Conservation (phyloP, 2,113 vertebrate genomes). For the Hemiscyllium ocellatum region DNA sequence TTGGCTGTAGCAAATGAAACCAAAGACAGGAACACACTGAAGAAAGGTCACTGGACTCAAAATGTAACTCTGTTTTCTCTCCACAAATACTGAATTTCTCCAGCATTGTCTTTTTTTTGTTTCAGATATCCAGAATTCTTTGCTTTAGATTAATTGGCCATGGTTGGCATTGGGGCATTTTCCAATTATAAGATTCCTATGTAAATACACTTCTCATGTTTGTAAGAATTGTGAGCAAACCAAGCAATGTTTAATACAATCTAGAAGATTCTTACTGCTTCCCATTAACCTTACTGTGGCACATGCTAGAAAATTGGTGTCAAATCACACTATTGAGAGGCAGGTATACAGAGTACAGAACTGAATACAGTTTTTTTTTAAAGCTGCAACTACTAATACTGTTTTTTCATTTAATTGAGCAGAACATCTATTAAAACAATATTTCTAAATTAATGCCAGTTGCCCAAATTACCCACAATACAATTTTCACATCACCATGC, state of each 20-base stretch:
- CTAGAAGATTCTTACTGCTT: neutral
- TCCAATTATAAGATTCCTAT: neutral
- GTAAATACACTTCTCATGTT: neutral
- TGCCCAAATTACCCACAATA: neutral
- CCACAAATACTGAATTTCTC: too few species aligned
- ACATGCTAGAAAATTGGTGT: neutral
- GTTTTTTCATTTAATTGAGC: neutral
- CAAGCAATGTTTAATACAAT: neutral
- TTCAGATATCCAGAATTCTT: too few species aligned
- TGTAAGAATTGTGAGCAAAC: neutral
- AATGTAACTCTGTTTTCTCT: too few species aligned
- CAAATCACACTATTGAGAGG: neutral
- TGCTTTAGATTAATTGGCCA: neutral
- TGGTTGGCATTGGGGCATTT: neutral
- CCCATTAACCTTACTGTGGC: neutral
- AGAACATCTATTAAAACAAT: neutral
- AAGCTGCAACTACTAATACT: neutral
- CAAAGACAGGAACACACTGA: too few species aligned
- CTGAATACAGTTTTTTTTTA: neutral
- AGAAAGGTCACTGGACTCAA: too few species aligned
- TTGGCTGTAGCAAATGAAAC: neutral
- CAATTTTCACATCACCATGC: neutral
- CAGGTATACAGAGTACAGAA: neutral
- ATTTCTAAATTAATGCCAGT: slow-evolving; percentile 11
- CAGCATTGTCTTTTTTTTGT: too few species aligned